Evolutionary conservation across 53 echinoderm and acorn worm species (phyloP), one percentile per base, ranked within the genome.

Genomic region (Temnopleurus reevesii): DNA sequence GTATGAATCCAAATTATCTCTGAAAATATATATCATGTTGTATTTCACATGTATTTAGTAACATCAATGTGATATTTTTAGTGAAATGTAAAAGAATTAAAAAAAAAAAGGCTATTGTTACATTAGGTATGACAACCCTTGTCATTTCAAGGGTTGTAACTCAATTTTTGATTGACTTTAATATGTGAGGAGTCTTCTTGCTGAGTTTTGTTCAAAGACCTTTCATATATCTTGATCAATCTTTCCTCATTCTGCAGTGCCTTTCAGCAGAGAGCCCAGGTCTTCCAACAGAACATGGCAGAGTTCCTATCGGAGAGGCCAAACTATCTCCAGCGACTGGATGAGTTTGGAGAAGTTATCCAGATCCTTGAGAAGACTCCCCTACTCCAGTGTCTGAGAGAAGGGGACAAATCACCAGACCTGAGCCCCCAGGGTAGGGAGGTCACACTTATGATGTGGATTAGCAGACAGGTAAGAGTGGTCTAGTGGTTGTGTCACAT

Each of bases 391-490:
- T 94, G 94, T 41, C 90, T 97, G 21, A 53, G 90, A 24, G 90
- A 64, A 0, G 90, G 89, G 12, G 76, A 84, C 30, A 55, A 49
- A 27, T 36, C 89, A 7, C 13, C 77, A 2, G 36, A 53, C 28
- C 12, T 49, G 27, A 51, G 4, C 24, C 46, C 77, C 0, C 33
- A 86, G 36, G 89, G 59, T 0, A 76, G 54, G 77, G 91, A 90
- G 76, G 77, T 95, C 33, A 92, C 94, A 1, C 92, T 97, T 17
- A 91, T 97, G 93, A 90, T 93, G 84, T 97, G 98, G 98, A 97
- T 97, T 4, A 97, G 98, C 77, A 95, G 94, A 53, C 98, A 97
- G 98, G 97, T 97, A 88, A 47, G 8, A 15, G 4, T 76, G 43
- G 53, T 51, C 53, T 15, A 51, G 53, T 51, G 12, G 55, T 53